A percentile compares a stretch with the other conserved stretches of the same genome.
Conservation (phyloP, 1,140 invertebrate species). For the Scylla paramamosain region DNA sequence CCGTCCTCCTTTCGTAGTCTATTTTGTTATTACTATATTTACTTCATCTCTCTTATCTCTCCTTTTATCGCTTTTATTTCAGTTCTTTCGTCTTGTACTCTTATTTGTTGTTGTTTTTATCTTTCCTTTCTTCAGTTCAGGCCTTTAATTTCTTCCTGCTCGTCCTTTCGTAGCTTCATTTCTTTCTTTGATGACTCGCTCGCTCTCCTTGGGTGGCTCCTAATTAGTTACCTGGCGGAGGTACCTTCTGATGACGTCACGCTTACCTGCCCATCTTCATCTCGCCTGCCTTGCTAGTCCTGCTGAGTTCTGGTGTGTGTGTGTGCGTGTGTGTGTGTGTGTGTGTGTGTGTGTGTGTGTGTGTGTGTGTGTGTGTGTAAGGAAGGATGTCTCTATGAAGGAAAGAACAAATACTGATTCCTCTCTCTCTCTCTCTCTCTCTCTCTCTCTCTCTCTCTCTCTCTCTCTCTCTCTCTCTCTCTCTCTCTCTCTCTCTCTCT, state of each 20-base stretch:
- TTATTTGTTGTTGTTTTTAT: background rate
- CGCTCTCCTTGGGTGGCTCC: background rate
- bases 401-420: no score
- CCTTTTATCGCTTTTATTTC: no score
- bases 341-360: slow-evolving; percentile 12
- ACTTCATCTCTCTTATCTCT: no score
- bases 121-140: background rate
- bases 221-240: slow-evolving; percentile 16
- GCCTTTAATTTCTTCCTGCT: no score
- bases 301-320: background rate
- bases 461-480: no score
- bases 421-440: no score
- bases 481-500: no score
- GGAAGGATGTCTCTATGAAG: no score
- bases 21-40: no score
- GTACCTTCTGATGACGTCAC: background rate
- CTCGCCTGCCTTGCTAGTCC: no score
- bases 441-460: no score
- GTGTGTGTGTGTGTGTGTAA: slow-evolving; percentile 6
- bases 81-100: background rate
- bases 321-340: background rate
- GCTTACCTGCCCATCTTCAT: background rate
- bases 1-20: no score
- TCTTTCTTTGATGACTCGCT: background rate
- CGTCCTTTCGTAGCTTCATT: background rate